phyloP scores from a whole-genome alignment of 1,140 invertebrate genomes.

The Brachionus plicatilis region DNA sequence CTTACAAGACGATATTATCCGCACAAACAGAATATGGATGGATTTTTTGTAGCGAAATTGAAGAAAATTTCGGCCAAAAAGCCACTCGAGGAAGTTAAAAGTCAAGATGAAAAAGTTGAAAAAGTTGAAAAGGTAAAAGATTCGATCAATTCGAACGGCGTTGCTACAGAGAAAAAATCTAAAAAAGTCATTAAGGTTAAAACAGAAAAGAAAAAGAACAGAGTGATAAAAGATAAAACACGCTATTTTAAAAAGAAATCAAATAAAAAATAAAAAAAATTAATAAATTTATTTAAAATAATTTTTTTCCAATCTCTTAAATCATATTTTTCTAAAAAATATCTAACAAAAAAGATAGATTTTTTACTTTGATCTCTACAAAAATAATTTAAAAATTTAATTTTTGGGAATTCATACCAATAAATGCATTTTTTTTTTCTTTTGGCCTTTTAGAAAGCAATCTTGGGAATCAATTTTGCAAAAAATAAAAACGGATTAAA shows the following conservation, averaged over 20 bases:
- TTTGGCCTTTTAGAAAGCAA: too few species aligned
- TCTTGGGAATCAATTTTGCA: too few species aligned
- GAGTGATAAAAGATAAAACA: constrained; percentile 30
- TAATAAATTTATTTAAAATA: not conserved
- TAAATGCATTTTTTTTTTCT: too few species aligned
- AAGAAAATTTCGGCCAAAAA: constrained; percentile 76
- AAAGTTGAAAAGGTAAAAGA: not conserved
- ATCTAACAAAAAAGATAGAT: too few species aligned
- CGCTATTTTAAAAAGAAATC: constrained; percentile 26
- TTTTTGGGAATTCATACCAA: too few species aligned
- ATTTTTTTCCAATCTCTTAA: not conserved
- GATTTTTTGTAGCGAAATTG: constrained; percentile 97
- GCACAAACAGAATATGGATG: constrained; percentile 97
- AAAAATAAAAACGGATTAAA: too few species aligned
- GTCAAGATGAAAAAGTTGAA: not conserved
- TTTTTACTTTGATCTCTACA: too few species aligned
- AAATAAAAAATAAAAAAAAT: constrained; percentile 25
- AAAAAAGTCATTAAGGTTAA: constrained; percentile 14
- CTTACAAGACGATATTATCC: constrained; percentile 87
- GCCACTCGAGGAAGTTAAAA: constrained; percentile 2
- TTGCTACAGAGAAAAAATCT: not conserved
- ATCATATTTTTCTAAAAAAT: too few species aligned
- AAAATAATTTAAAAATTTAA: too few species aligned
- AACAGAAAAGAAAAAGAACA: constrained; percentile 25
- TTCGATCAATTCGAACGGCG: not conserved